phyloP scores from a whole-genome alignment of 2,797 vertebrate genomes.

The Danio jaintianensis region DNA sequence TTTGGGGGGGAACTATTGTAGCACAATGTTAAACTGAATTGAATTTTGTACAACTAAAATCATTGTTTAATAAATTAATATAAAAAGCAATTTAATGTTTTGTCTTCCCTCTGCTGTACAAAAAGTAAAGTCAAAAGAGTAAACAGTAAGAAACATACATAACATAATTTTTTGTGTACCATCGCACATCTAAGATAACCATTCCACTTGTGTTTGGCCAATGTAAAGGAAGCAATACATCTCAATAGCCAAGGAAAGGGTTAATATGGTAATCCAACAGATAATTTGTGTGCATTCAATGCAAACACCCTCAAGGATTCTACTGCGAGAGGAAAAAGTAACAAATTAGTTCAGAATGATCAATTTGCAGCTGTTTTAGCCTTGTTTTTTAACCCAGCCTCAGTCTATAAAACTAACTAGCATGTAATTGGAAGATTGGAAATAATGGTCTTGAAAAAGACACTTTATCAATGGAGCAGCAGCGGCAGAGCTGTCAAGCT shows the following conservation, averaged over 20 bases:
- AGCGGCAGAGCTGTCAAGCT: conserved; percentile 42
- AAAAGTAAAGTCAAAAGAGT: no score
- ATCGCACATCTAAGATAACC: no score
- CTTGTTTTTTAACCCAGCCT: conserved; percentile 52
- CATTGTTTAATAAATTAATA: no score
- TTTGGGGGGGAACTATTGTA: no score
- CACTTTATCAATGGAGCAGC: conserved; percentile 59
- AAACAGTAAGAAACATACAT: no score
- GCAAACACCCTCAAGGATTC: conserved; percentile 31
- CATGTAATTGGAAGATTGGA: conserved; percentile 61
- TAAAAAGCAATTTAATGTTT: no score
- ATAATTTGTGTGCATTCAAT: conserved; percentile 39
- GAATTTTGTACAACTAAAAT: no score
- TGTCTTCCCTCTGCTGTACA: no score
- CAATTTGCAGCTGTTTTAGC: conserved; percentile 55
- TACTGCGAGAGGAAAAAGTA: conserved; percentile 38
- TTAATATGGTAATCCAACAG: conserved; percentile 40
- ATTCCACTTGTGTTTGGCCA: not conserved
- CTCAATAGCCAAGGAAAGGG: conserved; percentile 6
- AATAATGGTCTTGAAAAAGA: conserved; percentile 68
- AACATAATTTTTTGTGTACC: no score
- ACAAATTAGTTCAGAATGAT: conserved; percentile 47
- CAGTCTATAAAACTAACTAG: conserved; percentile 58
- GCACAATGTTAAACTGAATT: no score
- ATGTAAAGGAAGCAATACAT: not conserved